A percentile compares a stretch with the other conserved stretches of the same genome.
Conservation (phyloP, 2,113 vertebrate genomes). For the Anarrhichthys ocellatus region DNA sequence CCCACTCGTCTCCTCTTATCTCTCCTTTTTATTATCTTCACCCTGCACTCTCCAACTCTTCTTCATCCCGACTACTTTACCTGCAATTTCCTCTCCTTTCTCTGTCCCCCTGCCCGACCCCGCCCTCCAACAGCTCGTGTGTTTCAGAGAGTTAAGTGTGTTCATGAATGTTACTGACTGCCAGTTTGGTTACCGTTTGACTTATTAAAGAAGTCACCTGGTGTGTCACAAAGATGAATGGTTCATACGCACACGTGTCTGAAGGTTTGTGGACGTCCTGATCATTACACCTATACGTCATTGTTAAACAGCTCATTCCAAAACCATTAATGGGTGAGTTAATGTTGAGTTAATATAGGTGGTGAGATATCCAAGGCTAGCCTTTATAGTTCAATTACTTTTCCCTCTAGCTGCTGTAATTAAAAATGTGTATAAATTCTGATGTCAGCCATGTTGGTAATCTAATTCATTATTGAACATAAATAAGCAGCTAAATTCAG, state of each 20-base stretch:
- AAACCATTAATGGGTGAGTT: too few relatives aligned
- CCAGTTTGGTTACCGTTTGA: neutral
- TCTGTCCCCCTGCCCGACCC: neutral
- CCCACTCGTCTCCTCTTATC: conserved; percentile 33
- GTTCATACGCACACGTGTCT: neutral
- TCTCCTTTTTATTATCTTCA: conserved; percentile 51
- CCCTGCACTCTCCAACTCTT: conserved; percentile 24
- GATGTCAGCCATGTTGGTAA: too few relatives aligned
- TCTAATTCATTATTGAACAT: too few relatives aligned
- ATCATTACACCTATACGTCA: neutral
- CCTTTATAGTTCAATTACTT: too few relatives aligned
- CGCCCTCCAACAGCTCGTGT: neutral
- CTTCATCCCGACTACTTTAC: conserved; percentile 45
- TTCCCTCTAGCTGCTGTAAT: too few relatives aligned
- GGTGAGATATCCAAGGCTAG: too few relatives aligned
- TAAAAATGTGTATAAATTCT: too few relatives aligned
- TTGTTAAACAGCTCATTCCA: neutral
- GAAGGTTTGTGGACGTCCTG: neutral
- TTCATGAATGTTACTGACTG: neutral
- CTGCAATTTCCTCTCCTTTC: conserved; percentile 38
- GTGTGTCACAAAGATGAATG: neutral
- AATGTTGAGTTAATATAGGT: too few relatives aligned
- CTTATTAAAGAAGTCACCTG: neutral
- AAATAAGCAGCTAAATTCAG: too few relatives aligned
- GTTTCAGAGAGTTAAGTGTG: conserved; percentile 30